Conservation (phyloP, 2,113 vertebrate genomes). For the Serinus canaria region DNA sequence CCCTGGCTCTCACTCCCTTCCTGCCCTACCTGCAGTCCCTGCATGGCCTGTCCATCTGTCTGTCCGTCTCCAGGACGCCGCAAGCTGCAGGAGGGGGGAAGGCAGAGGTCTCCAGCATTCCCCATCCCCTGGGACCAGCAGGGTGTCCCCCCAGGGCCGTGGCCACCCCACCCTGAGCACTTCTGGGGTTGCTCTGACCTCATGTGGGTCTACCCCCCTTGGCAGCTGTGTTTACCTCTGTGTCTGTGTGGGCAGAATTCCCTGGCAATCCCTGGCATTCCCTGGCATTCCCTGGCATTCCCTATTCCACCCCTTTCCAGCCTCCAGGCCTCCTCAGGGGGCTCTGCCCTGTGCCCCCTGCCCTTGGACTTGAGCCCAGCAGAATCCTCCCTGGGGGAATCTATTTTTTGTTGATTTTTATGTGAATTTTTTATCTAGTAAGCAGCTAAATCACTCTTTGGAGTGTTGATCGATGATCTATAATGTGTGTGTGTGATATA, state of each 20-base stretch:
- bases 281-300: neutral
- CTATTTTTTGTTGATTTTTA: neutral
- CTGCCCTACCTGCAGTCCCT: neutral
- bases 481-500: neutral
- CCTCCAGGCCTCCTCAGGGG: neutral
- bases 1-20: no score
- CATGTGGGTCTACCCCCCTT: neutral
- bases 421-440: neutral
- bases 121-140: fast-evolving
- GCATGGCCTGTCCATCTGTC: neutral
- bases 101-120: neutral
- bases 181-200: neutral
- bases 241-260: neutral
- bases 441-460: neutral
- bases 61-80: neutral
- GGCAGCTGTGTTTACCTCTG: conserved; percentile 15
- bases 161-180: neutral
- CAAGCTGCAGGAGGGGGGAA: neutral
- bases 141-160: neutral
- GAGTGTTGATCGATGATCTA: neutral
- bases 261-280: neutral
- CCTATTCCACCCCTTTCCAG: neutral
- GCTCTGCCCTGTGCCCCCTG: neutral
- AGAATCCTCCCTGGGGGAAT: neutral
- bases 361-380: neutral